Evolutionary conservation across 2,888 invertebrate species (phyloP).

Genomic region (Drosophila affinis): DNA sequence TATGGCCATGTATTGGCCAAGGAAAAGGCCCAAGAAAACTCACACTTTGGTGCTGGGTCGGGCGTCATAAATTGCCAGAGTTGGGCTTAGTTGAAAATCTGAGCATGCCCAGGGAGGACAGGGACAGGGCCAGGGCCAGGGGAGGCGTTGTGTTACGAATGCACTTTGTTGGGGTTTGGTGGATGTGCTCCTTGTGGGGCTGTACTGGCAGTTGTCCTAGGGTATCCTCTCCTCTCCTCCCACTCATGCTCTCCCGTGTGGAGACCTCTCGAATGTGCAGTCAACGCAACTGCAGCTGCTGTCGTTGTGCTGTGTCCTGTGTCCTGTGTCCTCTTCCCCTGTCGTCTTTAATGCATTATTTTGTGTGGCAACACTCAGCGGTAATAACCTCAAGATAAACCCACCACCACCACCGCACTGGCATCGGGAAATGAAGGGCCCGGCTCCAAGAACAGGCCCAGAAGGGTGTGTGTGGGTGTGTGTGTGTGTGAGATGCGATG

Average conservation of each 20-base stretch:
- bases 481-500: conserved; percentile 34
- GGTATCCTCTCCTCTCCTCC: background rate
- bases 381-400: conserved; percentile 77
- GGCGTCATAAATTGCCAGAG: conserved; percentile 45
- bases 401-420: conserved; percentile 25
- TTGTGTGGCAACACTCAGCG: conserved; percentile 80
- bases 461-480: conserved; percentile 12
- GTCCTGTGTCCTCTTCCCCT: conserved; percentile 38
- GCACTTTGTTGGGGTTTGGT: conserved; percentile 33
- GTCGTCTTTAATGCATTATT: conserved; percentile 78
- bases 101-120: conserved; percentile 25
- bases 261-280: conserved; percentile 4
- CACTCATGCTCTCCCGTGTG: background rate
- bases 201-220: conserved; percentile 10
- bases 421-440: background rate
- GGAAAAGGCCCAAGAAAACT: conserved; percentile 74
- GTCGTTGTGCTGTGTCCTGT: conserved; percentile 34
- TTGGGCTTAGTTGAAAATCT: conserved; percentile 34
- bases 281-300: conserved; percentile 65
- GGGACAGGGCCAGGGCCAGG: background rate
- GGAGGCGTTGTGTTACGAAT: conserved; percentile 14
- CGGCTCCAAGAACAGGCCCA: background rate
- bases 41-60: conserved; percentile 50
- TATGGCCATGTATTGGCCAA: conserved; percentile 55
- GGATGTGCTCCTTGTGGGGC: conserved; percentile 31